These are phyloP conservation scores for Scaptomyza hsui DNA, from an alignment of 1,140 invertebrate genomes.

Conservation along the genomic window DNA sequence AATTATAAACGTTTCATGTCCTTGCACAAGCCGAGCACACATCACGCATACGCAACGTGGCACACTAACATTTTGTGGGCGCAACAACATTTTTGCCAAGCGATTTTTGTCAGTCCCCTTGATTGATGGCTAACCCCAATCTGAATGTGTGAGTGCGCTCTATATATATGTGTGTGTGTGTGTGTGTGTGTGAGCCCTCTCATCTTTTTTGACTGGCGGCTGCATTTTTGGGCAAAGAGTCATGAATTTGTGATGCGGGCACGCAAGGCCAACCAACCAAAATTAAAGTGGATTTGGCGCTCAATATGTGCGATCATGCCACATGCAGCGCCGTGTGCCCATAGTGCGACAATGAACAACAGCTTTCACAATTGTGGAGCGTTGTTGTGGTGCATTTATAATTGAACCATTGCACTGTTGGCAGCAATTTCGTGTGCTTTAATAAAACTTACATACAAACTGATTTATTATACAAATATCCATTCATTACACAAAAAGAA, in stretches of 20 bases:
- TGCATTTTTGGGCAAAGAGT: constrained; percentile 68
- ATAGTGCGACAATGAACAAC: background rate
- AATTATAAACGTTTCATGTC: constrained; percentile 44
- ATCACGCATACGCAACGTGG: constrained; percentile 70
- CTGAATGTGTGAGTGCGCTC: constrained; percentile 24
- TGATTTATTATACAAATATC: no score
- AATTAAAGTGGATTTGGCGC: constrained; percentile 68
- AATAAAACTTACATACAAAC: no score
- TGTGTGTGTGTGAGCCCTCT: background rate
- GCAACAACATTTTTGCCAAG: constrained; percentile 54
- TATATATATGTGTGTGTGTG: constrained; percentile 30
- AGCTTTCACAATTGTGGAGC: constrained; percentile 7
- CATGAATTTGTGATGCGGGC: constrained; percentile 76
- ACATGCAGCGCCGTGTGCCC: background rate
- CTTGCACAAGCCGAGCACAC: constrained; percentile 1
- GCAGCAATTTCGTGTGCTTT: background rate
- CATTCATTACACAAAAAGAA: background rate
- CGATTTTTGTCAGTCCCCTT: constrained; percentile 39
- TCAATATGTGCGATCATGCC: background rate
- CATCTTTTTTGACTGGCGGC: constrained; percentile 39
- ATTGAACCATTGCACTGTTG: background rate
- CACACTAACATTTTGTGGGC: constrained; percentile 5
- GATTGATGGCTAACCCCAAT: constrained; percentile 64
- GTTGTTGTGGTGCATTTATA: background rate
- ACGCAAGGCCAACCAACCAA: constrained; percentile 56